Conservation (phyloP, 2,888 invertebrate genomes). For the Lasioglossum vierecki region DNA sequence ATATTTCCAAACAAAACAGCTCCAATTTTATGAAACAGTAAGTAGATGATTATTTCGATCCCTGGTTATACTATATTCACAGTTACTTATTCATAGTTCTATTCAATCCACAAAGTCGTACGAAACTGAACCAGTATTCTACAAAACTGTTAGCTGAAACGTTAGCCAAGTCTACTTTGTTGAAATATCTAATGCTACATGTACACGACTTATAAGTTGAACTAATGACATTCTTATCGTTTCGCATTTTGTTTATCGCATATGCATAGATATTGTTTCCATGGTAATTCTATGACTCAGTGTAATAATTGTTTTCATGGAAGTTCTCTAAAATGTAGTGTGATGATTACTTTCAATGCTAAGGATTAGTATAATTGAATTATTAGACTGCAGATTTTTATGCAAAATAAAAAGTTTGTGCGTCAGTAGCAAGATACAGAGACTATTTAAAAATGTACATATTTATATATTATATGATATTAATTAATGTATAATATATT, state of each 20-base stretch:
- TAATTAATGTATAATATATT: not conserved
- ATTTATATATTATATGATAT: no score
- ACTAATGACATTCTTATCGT: not conserved
- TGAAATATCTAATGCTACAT: not conserved
- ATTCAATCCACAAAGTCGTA: not conserved
- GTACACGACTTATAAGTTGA: not conserved
- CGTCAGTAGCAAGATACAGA: not conserved
- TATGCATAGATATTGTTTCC: not conserved
- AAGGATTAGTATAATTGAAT: not conserved
- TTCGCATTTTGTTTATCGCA: not conserved
- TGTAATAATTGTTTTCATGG: not conserved
- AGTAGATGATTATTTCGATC: not conserved
- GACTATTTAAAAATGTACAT: no score
- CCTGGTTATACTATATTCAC: not conserved
- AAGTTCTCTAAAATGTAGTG: not conserved
- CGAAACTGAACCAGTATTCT: not conserved
- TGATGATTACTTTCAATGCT: not conserved
- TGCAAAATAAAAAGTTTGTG: not conserved
- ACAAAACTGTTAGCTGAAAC: no score
- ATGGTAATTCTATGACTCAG: not conserved
- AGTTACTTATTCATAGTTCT: slow-evolving; percentile 2
- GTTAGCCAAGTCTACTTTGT: not conserved
- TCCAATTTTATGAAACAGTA: not conserved
- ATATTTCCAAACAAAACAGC: not conserved
- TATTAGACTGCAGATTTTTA: not conserved